phyloP scores from a whole-genome alignment of 2,888 invertebrate species.

The Cephonodes hylas region DNA sequence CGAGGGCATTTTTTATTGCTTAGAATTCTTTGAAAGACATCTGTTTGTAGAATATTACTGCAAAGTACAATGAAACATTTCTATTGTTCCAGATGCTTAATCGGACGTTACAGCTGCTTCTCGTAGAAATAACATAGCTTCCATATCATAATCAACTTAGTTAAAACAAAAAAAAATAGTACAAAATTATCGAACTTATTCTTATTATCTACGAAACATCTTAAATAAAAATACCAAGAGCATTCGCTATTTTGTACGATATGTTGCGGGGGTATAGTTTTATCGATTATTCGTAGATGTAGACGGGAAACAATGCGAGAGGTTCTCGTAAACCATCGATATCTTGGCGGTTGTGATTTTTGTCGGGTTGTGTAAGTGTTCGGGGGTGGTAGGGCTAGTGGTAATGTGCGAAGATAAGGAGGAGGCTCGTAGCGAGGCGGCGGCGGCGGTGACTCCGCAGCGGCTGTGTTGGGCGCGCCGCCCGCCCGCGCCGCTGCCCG shows the following conservation, averaged over 20 bases:
- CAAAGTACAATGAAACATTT: conserved; percentile 13
- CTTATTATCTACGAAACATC: conserved; percentile 37
- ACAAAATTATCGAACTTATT: conserved; percentile 74
- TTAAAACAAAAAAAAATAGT: conserved; percentile 50
- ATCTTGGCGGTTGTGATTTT: conserved; percentile 69
- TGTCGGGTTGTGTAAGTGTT: conserved; percentile 57
- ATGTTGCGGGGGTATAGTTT: conserved; percentile 61
- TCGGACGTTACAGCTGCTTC: conserved; percentile 67
- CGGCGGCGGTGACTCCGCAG: conserved; percentile 55
- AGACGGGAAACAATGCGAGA: conserved; percentile 72
- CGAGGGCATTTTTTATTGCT: no score
- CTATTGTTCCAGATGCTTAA: conserved; percentile 75
- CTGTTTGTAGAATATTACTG: no score
- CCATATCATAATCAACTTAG: conserved; percentile 32
- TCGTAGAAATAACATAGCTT: conserved; percentile 56
- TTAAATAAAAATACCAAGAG: conserved; percentile 29
- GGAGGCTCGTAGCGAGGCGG: conserved; percentile 66
- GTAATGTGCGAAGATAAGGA: conserved; percentile 77
- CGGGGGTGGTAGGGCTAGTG: conserved; percentile 40
- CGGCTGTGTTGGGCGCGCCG: conserved; percentile 69
- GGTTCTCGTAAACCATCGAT: conserved; percentile 74
- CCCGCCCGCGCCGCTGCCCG: conserved; percentile 79
- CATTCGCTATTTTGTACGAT: conserved; percentile 58
- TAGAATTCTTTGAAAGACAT: no score
- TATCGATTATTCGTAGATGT: conserved; percentile 57